A percentile compares a stretch with the other conserved stretches of the same genome.
These are phyloP conservation scores for Coregonus suidteri DNA, from an alignment of 2,797 vertebrate species.

Conservation along the genomic window DNA sequence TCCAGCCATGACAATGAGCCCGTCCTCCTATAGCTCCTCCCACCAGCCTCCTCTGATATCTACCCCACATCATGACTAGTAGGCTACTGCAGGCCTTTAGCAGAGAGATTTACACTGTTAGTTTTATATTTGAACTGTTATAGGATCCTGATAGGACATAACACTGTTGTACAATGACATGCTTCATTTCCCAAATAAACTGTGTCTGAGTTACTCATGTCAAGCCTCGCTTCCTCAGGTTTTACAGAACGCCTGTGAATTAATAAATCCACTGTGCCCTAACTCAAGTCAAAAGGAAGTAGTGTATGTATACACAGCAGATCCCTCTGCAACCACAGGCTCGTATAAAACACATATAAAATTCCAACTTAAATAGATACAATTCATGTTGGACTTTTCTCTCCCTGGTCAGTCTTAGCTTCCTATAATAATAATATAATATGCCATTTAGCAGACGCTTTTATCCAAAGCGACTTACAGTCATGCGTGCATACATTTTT, in stretches of 20 bases:
- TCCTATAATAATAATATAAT: no score
- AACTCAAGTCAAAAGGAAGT: not conserved
- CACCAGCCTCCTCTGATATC: no score
- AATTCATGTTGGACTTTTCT: conserved; percentile 7
- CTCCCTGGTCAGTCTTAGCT: not conserved
- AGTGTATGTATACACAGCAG: conserved; percentile 20
- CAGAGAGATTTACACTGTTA: conserved; percentile 5
- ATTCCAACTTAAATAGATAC: conserved; percentile 20
- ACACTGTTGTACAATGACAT: conserved; percentile 29
- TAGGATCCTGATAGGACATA: conserved; percentile 22
- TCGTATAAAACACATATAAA: conserved; percentile 36
- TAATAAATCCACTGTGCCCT: conserved; percentile 40
- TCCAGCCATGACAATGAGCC: no score
- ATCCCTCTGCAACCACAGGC: conserved; percentile 22
- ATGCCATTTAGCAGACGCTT: no score
- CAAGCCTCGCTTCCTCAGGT: conserved; percentile 14
- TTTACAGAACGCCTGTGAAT: conserved; percentile 40
- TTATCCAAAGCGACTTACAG: no score
- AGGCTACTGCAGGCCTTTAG: not conserved
- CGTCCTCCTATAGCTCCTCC: no score
- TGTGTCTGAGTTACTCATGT: conserved; percentile 44
- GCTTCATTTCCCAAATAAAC: conserved; percentile 61
- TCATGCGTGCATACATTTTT: no score
- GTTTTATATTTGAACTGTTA: conserved; percentile 30
- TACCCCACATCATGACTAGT: not conserved